These are phyloP conservation scores for Autographa gamma DNA, from an alignment of 2,888 invertebrate species.

Conservation along the genomic window DNA sequence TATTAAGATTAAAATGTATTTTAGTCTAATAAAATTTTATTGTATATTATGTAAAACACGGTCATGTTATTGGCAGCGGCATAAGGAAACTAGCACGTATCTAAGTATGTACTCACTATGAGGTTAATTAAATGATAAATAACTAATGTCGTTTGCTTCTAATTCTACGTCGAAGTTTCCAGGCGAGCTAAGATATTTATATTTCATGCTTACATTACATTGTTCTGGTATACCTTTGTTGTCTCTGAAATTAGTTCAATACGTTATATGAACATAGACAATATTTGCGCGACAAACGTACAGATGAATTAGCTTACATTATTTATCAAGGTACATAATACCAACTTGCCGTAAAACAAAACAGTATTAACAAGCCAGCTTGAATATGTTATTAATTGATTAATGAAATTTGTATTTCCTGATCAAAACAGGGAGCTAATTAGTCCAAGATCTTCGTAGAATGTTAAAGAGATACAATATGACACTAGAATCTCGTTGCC, in stretches of 20 bases:
- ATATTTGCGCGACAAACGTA: no score
- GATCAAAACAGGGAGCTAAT: neutral
- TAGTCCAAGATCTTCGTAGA: neutral
- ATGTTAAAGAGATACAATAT: slow-evolving; percentile 14
- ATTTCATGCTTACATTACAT: slow-evolving; percentile 32
- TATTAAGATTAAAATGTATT: slow-evolving; percentile 48
- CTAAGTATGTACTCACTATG: slow-evolving; percentile 49
- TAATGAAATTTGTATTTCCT: neutral
- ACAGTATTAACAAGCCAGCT: neutral
- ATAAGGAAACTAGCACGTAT: slow-evolving; percentile 31
- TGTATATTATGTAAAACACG: slow-evolving; percentile 53
- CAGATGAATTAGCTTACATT: no score
- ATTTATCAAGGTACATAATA: neutral
- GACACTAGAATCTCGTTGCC: neutral
- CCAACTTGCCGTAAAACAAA: neutral
- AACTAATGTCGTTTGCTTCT: slow-evolving; percentile 42
- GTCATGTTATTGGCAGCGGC: slow-evolving; percentile 46
- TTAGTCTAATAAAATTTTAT: slow-evolving; percentile 51
- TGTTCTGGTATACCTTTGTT: slow-evolving; percentile 30
- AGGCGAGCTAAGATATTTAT: slow-evolving; percentile 21
- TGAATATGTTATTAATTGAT: neutral
- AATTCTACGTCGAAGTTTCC: slow-evolving; percentile 29
- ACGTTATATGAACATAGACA: neutral
- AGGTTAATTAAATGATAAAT: slow-evolving; percentile 47
- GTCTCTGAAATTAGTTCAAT: slow-evolving; percentile 18